Base-by-base conservation (phyloP, 2,797 vertebrate species). In the Sternarchorhynchus goeldii region DNA sequence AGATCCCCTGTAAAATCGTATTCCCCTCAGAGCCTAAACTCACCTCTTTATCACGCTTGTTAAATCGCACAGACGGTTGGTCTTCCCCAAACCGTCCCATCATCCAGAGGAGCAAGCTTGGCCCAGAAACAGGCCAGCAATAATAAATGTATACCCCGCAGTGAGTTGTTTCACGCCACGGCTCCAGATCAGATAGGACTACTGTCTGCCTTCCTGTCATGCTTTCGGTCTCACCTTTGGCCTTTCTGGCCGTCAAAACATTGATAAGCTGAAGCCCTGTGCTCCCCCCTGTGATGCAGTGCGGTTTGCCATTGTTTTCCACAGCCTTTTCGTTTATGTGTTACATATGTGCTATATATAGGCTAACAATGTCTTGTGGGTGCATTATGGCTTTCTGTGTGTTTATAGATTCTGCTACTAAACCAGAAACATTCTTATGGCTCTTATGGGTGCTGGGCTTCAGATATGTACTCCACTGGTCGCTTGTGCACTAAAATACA, bases 51-150 rank as follows among this genome's bases (percentile, higher is more conserved):
- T 85, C 67, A 77, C 50, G 59, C 29, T 79, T 77, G 77, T 77
- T 75, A 58, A 81, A 79, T 81, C 80, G 50, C 66, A 64, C 72
- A 73, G 68, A 72, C 73, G 53, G 76, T 78, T 78, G 58, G 68
- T 20, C 69, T 20, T 8, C 73, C 68, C 59, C 39, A 57, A 41
- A 20, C 65, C 55, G 31, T 45, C 32, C 63, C 70, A 79, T 79
- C 81, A 79, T 73, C 36, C 62, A 32, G 55, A 34, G 62, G 65
- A 81, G 77, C 66, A 65, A 60, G 75, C 71, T 81, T 71, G 81
- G 50, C 58, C 68, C 63, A 31, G 64, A 77, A 60, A 75, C 55
- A 62, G 72, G 70, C 76, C 82, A 81, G 76, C 68, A 79, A 70
- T 83, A 79, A 82, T 76, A 45, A 73, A 78, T 68, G 58, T 80